Evolutionary conservation across 2,797 vertebrate species (phyloP), one percentile per base, ranked within the genome.

Genomic region (Spheniscus humboldti): DNA sequence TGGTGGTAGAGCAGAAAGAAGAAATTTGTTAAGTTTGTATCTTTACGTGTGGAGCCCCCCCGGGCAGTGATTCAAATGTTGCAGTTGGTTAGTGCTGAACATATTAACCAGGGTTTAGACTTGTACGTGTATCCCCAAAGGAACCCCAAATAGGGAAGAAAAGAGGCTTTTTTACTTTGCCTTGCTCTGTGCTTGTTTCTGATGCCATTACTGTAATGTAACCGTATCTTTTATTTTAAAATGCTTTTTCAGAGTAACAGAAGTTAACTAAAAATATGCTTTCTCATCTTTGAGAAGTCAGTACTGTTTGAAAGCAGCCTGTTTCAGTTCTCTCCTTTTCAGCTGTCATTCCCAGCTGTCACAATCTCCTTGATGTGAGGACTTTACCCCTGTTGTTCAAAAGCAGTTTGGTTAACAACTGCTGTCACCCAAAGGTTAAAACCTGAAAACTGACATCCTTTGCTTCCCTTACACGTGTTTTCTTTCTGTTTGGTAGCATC

Each of bases 341-440:
- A 97, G 93, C 95, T 97, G 95, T 96, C 96, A 89, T 93, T 96
- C 92, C 90, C 96, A 97, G 96, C 94, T 97, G 96, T 94, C 96
- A 94, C 68, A 83, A 6, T 77, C 75, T 95, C 77, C 50, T 71
- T 94, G 86, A 93, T 74, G 71, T 88, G 71, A 95, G 77, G 88
- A 93, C 71, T 93, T 93, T 92, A 86, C 63, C 73, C 56, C 43
- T 82, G 63, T 94, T 95, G 80, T 92, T 94, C 80, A 56, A 93
- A 88, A 90, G 92, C 59, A 73, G 55, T 92, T 92, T 89, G 55
- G 80, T 85, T 96, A 95, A 92, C 93, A 96, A 89, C 88, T 95
- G 94, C 74, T 92, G 77, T 96, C 83, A 94, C 67, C 67, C 63
- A 74, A 82, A 96, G 95, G 93, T 93, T 96, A 94, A 94, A 94